Conservation (phyloP, 1,140 invertebrate species). For the Ceratoteleas bidentatus region DNA sequence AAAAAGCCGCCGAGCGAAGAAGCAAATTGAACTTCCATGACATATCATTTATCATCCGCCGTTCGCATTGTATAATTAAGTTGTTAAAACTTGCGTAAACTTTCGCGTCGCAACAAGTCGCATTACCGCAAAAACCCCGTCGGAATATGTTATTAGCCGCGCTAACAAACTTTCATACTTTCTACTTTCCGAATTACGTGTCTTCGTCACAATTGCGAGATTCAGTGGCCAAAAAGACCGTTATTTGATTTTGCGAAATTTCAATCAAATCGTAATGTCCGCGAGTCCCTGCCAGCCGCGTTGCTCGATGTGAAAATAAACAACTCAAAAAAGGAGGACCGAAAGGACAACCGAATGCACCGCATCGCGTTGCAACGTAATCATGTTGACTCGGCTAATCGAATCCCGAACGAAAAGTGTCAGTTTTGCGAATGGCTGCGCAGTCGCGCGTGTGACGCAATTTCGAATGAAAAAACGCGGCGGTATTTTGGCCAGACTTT, state of each 20-base stretch:
- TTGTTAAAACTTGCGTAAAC: conserved; percentile 44
- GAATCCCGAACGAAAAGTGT: not conserved
- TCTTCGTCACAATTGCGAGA: too few species aligned
- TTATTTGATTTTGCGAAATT: conserved; percentile 2
- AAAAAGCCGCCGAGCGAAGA: too few species aligned
- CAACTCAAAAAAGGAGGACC: not conserved
- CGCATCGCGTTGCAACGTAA: conserved; percentile 2
- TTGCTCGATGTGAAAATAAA: too few species aligned
- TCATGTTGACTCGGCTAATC: conserved; percentile 17
- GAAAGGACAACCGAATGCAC: not conserved
- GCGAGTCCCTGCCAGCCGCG: too few species aligned
- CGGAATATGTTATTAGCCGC: conserved; percentile 15
- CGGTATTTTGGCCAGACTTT: conserved; percentile 41
- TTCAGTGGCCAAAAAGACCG: conserved; percentile 2
- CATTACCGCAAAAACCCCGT: conserved; percentile 16
- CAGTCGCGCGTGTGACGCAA: conserved; percentile 39
- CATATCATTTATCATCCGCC: conserved; percentile 39
- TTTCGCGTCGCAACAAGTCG: conserved; percentile 24
- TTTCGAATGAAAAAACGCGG: conserved; percentile 60
- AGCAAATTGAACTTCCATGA: conserved; percentile 27
- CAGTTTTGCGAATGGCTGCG: not conserved
- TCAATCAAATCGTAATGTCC: not conserved
- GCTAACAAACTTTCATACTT: conserved; percentile 10
- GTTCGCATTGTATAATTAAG: conserved; percentile 52
- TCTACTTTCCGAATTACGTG: too few species aligned